Evolutionary conservation across 2,888 invertebrate species (phyloP).

Genomic region (Apotomis capreana): DNA sequence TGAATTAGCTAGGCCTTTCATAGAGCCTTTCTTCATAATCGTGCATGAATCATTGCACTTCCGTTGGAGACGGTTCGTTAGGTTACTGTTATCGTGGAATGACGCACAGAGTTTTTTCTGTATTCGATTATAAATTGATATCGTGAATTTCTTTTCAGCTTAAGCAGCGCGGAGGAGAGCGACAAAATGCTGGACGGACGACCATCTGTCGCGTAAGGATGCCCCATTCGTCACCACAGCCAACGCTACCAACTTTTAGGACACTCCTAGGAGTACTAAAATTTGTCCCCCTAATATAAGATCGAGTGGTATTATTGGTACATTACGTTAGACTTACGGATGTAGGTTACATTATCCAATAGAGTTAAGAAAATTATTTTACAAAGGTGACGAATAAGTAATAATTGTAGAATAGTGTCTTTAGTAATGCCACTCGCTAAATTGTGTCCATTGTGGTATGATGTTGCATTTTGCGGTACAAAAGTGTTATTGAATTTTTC

Average conservation of each 20-base stretch:
- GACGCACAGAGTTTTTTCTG: slow-evolving; percentile 11
- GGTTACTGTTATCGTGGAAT: neutral
- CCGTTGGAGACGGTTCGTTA: neutral
- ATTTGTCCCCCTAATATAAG: slow-evolving; percentile 56
- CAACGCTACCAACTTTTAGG: slow-evolving; percentile 33
- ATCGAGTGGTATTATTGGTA: slow-evolving; percentile 57
- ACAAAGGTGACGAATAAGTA: slow-evolving; percentile 47
- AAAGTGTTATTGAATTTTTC: slow-evolving; percentile 53
- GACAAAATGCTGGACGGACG: slow-evolving; percentile 90
- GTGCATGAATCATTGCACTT: slow-evolving; percentile 24
- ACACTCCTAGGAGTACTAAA: slow-evolving; percentile 44
- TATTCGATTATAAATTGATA: slow-evolving; percentile 27
- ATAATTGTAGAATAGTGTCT: slow-evolving; percentile 57
- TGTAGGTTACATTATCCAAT: slow-evolving; percentile 30
- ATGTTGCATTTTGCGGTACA: slow-evolving; percentile 76
- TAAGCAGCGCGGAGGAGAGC: slow-evolving; percentile 88
- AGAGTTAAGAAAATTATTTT: slow-evolving; percentile 36
- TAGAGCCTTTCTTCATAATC: slow-evolving; percentile 8
- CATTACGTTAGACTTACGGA: slow-evolving; percentile 23
- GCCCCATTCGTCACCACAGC: slow-evolving; percentile 53
- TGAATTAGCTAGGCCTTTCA: slow-evolving; percentile 16
- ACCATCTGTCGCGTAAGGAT: slow-evolving; percentile 85
- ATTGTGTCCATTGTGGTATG: slow-evolving; percentile 62
- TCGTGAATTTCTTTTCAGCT: slow-evolving; percentile 69
- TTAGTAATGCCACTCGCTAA: slow-evolving; percentile 55